Evolutionary conservation across 2,113 vertebrate genomes (phyloP).

Genomic region (Cinclus cinclus): DNA sequence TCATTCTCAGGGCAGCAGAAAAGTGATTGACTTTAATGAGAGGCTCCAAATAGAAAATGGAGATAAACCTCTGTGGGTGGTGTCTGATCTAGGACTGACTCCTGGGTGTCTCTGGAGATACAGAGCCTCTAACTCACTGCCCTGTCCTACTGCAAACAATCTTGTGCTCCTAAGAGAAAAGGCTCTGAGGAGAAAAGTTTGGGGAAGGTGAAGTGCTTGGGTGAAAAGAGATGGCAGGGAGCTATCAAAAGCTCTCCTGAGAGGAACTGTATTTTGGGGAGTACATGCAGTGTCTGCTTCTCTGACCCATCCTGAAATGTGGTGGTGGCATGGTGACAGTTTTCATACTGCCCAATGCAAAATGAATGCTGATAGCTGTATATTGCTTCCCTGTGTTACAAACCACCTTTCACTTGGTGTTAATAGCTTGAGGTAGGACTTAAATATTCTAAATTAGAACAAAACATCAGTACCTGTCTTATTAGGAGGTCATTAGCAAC

Average conservation of each 20-base stretch:
- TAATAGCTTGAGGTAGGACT: not conserved
- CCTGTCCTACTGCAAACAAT: not conserved
- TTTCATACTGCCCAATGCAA: not conserved
- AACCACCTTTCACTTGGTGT: not conserved
- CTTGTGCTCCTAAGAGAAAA: not conserved
- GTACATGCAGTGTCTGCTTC: not conserved
- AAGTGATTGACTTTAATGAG: not conserved
- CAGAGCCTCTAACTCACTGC: not conserved
- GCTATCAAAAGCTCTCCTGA: not conserved
- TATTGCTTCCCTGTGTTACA: not conserved
- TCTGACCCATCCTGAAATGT: not conserved
- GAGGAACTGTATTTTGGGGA: not conserved
- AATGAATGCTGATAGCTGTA: not conserved
- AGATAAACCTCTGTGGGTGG: not conserved
- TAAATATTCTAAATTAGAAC: not conserved
- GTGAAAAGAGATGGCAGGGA: not conserved
- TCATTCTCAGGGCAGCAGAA: not conserved
- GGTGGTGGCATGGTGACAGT: not conserved
- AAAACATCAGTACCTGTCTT: not conserved
- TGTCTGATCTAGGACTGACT: not conserved
- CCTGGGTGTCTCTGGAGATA: not conserved
- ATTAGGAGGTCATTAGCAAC: not conserved
- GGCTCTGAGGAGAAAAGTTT: not conserved
- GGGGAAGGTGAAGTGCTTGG: not conserved
- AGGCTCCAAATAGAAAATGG: not conserved